phyloP scores from a whole-genome alignment of 2,113 vertebrate genomes.

The Protobothrops flavoviridis region DNA sequence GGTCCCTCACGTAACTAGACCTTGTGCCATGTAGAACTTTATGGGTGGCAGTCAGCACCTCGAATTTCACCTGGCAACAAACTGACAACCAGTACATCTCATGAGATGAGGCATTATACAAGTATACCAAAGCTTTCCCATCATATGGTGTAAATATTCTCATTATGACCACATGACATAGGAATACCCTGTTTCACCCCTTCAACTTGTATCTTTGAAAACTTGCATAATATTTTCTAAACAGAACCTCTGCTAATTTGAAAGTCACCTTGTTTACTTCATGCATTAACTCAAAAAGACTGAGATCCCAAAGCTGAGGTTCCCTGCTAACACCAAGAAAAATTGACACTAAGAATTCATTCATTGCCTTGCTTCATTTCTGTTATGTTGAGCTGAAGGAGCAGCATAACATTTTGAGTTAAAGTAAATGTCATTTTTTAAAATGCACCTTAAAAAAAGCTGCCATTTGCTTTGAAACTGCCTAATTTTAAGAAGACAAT shows the following conservation, averaged over 20 bases:
- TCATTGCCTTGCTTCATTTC: background rate
- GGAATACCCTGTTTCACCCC: background rate
- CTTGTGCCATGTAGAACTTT: background rate
- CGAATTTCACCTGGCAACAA: background rate
- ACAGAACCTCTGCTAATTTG: background rate
- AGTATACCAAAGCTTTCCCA: background rate
- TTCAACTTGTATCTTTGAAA: background rate
- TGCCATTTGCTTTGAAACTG: background rate
- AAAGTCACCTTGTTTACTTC: background rate
- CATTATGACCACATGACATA: background rate
- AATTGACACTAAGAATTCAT: background rate
- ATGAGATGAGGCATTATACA: background rate
- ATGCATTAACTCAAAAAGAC: background rate
- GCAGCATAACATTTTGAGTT: background rate
- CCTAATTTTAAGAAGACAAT: background rate
- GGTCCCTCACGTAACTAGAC: background rate
- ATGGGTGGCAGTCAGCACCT: background rate
- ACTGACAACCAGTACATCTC: background rate
- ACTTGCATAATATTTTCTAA: background rate
- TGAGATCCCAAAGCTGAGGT: background rate
- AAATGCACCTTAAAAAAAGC: background rate
- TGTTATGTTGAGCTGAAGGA: background rate
- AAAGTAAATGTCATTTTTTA: background rate
- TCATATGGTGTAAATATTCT: background rate
- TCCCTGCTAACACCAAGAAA: background rate